Evolutionary conservation across 2,797 vertebrate species (phyloP).

Genomic region (Rhynchotus rufescens): DNA sequence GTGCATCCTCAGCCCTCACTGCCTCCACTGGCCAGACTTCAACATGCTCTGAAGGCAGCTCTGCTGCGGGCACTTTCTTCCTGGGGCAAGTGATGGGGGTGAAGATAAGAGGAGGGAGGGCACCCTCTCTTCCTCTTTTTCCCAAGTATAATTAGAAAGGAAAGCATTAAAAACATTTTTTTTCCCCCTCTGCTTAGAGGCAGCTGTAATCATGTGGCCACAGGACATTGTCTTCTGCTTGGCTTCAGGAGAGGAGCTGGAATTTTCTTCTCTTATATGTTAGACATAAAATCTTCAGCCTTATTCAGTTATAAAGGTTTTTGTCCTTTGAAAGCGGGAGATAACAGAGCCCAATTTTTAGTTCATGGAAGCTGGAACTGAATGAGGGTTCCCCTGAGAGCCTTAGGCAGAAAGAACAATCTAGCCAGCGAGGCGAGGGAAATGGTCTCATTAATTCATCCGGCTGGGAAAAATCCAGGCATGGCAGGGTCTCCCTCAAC

Average conservation of each 20-base stretch:
- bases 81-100: neutral
- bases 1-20: neutral
- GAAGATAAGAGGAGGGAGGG: too few species aligned
- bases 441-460: neutral
- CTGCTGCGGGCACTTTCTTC: neutral
- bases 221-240: neutral
- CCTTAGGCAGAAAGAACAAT: neutral
- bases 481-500: neutral
- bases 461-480: neutral
- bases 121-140: neutral
- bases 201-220: too few species aligned
- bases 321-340: neutral
- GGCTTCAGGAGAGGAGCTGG: neutral
- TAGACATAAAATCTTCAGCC: neutral
- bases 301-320: neutral
- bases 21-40: neutral
- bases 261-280: neutral
- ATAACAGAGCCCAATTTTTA: neutral
- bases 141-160: too few species aligned
- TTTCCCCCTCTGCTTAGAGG: neutral
- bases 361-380: accelerated
- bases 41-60: neutral
- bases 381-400: neutral
- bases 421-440: neutral
- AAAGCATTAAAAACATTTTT: neutral